Evolutionary conservation across 2,888 invertebrate species (phyloP).

Genomic region (Acanthosepion lycidas): DNA sequence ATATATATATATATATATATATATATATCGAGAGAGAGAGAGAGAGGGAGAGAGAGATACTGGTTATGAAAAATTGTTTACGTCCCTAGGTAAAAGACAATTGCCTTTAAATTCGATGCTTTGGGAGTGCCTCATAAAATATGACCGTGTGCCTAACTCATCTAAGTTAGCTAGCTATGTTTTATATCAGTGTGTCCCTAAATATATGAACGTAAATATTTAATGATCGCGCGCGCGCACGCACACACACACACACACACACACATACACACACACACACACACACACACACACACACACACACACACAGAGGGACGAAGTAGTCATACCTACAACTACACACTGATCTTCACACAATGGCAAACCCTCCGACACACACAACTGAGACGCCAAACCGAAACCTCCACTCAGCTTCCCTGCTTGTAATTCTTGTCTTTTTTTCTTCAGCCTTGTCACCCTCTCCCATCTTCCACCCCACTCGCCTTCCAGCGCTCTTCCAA

Average conservation of each 20-base stretch:
- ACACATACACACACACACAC: background rate
- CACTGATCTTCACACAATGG: background rate
- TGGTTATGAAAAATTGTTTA: too few species aligned
- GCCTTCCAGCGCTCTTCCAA: constrained; percentile 12
- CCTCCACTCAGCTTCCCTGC: background rate
- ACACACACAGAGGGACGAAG: background rate
- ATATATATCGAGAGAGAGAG: too few species aligned
- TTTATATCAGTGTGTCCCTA: too few species aligned
- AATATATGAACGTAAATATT: too few species aligned
- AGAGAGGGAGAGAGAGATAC: too few species aligned
- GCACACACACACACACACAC: background rate
- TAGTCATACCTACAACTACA: background rate
- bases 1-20: too few species aligned
- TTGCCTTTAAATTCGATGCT: too few species aligned
- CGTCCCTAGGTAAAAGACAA: too few species aligned
- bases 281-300: background rate
- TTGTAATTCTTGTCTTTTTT: background rate
- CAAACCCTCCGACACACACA: background rate
- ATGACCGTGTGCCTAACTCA: too few species aligned
- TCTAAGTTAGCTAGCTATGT: too few species aligned
- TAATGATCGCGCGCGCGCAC: too few species aligned
- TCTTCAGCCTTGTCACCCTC: background rate
- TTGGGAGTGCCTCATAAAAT: too few species aligned
- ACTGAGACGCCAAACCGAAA: background rate
- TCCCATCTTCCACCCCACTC: background rate